These are phyloP conservation scores for Oreochromis niloticus DNA, from an alignment of 2,113 vertebrate genomes.

Conservation along the genomic window DNA sequence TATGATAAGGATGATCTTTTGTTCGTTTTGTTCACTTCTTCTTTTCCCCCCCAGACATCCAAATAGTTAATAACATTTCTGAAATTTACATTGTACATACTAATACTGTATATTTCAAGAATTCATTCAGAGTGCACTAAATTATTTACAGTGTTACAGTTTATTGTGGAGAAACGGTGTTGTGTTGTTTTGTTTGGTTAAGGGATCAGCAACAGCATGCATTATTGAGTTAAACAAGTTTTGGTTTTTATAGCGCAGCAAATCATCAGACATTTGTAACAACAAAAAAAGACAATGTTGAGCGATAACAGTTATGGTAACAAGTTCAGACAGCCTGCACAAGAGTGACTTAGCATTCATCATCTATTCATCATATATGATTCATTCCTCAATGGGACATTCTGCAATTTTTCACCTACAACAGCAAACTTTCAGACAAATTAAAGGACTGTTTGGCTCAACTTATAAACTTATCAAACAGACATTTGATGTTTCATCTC, in stretches of 20 bases:
- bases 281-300: not conserved
- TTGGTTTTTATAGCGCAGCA: not conserved
- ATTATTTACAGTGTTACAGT: not conserved
- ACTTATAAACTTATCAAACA: not conserved
- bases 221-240: not conserved
- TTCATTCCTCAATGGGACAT: constrained; percentile 9
- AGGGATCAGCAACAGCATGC: constrained; percentile 17
- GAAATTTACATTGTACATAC: not conserved
- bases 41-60: not conserved
- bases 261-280: not conserved
- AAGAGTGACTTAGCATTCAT: constrained; percentile 1
- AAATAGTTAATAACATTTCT: not conserved
- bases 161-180: constrained; percentile 31
- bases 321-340: not conserved
- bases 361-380: not conserved
- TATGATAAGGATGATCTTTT: not conserved
- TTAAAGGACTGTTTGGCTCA: not conserved
- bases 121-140: not conserved
- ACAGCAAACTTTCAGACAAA: not conserved
- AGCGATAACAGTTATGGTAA: constrained; percentile 1
- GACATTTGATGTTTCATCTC: constrained; percentile 2
- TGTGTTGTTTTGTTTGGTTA: not conserved
- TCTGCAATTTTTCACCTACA: not conserved
- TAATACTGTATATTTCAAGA: not conserved
- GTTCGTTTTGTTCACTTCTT: not conserved